Conservation (phyloP, 2,888 invertebrate genomes). For the Epinotia brunnichana region DNA sequence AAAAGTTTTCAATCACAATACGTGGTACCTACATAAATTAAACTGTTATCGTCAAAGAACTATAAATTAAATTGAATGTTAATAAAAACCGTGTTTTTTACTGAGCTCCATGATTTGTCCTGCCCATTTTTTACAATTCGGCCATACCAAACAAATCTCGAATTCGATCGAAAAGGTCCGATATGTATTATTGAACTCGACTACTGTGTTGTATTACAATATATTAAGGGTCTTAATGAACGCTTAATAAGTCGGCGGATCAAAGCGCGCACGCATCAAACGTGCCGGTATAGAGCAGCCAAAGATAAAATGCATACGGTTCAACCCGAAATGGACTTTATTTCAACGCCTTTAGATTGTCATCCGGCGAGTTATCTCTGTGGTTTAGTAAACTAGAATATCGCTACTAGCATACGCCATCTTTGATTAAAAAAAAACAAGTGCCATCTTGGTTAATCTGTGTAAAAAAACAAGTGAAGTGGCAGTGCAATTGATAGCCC, state of each 20-base stretch:
- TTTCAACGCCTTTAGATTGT: constrained; percentile 4
- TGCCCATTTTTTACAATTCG: constrained; percentile 19
- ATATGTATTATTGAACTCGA: constrained; percentile 44
- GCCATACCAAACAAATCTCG: constrained; percentile 23
- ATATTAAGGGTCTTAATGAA: constrained; percentile 69
- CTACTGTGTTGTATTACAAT: constrained; percentile 54
- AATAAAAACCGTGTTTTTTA: constrained; percentile 11
- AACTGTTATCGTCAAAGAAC: background rate
- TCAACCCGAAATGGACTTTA: constrained; percentile 11
- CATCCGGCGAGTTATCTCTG: background rate
- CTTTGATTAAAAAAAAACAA: constrained; percentile 46
- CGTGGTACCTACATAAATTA: background rate
- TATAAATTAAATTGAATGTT: constrained; percentile 18
- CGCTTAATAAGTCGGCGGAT: constrained; percentile 71
- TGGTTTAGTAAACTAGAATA: constrained; percentile 59
- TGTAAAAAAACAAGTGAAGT: constrained; percentile 26
- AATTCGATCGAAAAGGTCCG: constrained; percentile 25
- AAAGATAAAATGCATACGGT: background rate
- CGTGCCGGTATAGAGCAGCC: constrained; percentile 49
- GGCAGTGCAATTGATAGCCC: constrained; percentile 20
- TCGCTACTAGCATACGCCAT: constrained; percentile 72
- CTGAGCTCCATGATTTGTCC: constrained; percentile 15
- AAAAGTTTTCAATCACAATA: background rate
- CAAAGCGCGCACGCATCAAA: constrained; percentile 58
- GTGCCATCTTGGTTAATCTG: constrained; percentile 32